Base-by-base conservation (phyloP, 2,113 vertebrate genomes). In the Pomatorhinus ruficollis region DNA sequence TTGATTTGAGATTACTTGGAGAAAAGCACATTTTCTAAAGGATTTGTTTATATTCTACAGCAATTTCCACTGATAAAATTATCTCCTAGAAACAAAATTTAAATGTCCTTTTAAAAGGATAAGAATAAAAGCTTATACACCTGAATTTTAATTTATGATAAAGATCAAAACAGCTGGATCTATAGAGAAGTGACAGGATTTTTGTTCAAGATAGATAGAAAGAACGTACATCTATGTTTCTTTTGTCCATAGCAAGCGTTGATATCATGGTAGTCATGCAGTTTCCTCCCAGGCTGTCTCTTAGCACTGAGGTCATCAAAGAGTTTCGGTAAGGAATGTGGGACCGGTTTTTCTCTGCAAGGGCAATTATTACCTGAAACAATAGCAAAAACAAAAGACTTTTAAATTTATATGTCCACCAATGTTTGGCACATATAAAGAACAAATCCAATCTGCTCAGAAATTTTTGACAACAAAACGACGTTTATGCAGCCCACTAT, bases 251-350 rank as follows among this genome's bases (percentile, higher is more conserved):
- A 15, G 99, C 98, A 11, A 99, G 95, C 0, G 98, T 99, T 71
- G 99, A 99, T 33, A 99, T 99, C 99, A 99, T 99, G 60, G 99
- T 99, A 8, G 99, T 99, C 99, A 99, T 99, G 93, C 99, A 99
- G 98, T 99, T 99, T 33, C 99, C 99, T 42, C 99, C 99, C 27
- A 99, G 97, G 65, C 99, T 99, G 98, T 99, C 99, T 94, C 99
- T 98, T 47, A 99, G 98, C 93, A 99, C 99, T 12, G 99, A 99
- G 5, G 99, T 99, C 98, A 99, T 98, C 99, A 99, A 98, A 35
- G 99, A 99, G 95, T 99, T 99, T 89, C 99, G 98, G 89, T 99
- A 99, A 4, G 99, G 99, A 72, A 99, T 99, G 80, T 99, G 99
- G 3, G 98, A 98, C 40, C 99, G 98, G 74, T 99, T 98, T 97